phyloP scores from a whole-genome alignment of 1,140 invertebrate species.

The Heliconius melpomene region DNA sequence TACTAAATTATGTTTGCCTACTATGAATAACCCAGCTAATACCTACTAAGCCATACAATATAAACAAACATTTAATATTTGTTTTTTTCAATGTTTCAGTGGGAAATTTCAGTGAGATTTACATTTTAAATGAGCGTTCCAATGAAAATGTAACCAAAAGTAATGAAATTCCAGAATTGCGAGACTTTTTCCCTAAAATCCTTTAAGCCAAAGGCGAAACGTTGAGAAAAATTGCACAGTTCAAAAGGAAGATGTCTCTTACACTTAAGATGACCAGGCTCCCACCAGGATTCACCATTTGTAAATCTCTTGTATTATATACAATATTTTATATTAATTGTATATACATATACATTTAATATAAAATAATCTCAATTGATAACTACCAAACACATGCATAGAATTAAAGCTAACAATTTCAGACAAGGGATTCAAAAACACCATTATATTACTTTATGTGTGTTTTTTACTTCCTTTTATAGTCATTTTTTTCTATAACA shows the following conservation, averaged over 20 bases:
- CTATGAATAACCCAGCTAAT: neutral
- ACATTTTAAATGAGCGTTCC: neutral
- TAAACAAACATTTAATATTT: neutral
- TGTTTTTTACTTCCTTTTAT: too few species aligned
- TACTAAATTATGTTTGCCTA: too few species aligned
- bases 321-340: neutral
- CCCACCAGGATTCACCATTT: too few species aligned
- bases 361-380: neutral
- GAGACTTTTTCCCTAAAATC: neutral
- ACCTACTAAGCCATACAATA: neutral
- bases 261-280: neutral
- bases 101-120: neutral
- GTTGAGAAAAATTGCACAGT: slow-evolving; percentile 10
- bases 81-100: neutral
- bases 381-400: too few species aligned
- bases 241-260: neutral
- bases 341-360: neutral
- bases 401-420: too few species aligned
- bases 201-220: slow-evolving; percentile 1
- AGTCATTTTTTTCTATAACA: too few species aligned
- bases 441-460: too few species aligned
- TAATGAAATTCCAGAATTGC: neutral
- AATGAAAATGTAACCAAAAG: slow-evolving; percentile 8
- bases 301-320: neutral
- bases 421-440: neutral